phyloP scores from a whole-genome alignment of 2,888 invertebrate genomes.

The Oscheius sp. region DNA sequence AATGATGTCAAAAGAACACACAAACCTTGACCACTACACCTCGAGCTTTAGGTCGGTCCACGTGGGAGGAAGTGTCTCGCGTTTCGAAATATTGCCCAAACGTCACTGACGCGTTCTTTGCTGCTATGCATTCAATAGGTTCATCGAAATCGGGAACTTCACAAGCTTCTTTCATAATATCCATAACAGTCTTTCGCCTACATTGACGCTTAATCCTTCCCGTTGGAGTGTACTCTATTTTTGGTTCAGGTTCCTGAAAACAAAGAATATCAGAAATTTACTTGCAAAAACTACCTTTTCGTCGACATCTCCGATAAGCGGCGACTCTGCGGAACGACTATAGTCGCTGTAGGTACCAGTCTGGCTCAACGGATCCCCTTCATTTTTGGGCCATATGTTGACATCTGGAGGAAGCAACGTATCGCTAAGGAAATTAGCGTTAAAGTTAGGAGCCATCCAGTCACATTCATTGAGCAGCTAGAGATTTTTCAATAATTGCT shows the following conservation, averaged over 20 bases:
- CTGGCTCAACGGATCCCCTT: neutral
- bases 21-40: slow-evolving; percentile 24
- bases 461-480: slow-evolving; percentile 2
- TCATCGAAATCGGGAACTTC: slow-evolving; percentile 4
- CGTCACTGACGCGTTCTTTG: slow-evolving; percentile 10
- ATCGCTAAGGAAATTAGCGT: neutral
- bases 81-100: slow-evolving; percentile 15
- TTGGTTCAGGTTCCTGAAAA: neutral
- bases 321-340: neutral
- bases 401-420: neutral
- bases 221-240: neutral
- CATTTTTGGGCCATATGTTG: neutral
- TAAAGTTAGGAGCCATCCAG: slow-evolving; percentile 2
- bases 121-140: neutral
- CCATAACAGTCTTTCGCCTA: slow-evolving; percentile 12
- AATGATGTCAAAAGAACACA: slow-evolving; percentile 1
- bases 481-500: neutral
- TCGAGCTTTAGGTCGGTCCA: slow-evolving; percentile 16
- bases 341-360: neutral
- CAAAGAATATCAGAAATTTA: neutral
- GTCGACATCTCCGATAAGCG: neutral
- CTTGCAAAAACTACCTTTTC: neutral
- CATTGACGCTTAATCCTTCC: slow-evolving; percentile 7
- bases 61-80: neutral
- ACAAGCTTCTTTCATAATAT: slow-evolving; percentile 20